Evolutionary conservation across 2,888 invertebrate genomes (phyloP).

Genomic region (Archaeoteleia sp.): DNA sequence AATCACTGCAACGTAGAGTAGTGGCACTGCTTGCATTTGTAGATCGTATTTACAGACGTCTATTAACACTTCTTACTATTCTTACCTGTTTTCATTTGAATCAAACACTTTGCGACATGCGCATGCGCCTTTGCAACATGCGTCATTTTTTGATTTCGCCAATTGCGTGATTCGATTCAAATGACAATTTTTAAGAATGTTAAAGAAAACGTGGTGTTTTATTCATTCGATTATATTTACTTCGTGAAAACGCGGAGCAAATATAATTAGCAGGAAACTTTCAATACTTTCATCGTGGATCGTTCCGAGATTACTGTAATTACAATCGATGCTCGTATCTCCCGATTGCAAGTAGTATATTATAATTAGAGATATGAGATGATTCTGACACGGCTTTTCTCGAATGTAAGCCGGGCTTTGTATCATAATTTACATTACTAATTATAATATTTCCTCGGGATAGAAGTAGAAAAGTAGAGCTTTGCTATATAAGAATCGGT

Average conservation of each 20-base stretch:
- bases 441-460: constrained; percentile 19
- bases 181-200: no score
- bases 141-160: no score
- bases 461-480: constrained; percentile 47
- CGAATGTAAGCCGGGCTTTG: no score
- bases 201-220: not conserved
- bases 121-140: no score
- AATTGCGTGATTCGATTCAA: no score
- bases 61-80: no score
- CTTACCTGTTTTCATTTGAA: no score
- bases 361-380: no score
- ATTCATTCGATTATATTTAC: no score
- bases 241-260: no score
- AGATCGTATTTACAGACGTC: constrained; percentile 17
- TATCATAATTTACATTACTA: constrained; percentile 14
- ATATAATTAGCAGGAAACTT: constrained; percentile 2
- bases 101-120: no score
- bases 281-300: not conserved
- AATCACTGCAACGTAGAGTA: constrained; percentile 61
- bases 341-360: constrained; percentile 3
- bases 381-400: no score
- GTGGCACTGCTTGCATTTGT: constrained; percentile 61
- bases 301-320: constrained; percentile 17
- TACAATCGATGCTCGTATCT: constrained; percentile 23
- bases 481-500: constrained; percentile 41